Conservation (phyloP, 2,797 vertebrate genomes). For the Galago senegalensis region DNA sequence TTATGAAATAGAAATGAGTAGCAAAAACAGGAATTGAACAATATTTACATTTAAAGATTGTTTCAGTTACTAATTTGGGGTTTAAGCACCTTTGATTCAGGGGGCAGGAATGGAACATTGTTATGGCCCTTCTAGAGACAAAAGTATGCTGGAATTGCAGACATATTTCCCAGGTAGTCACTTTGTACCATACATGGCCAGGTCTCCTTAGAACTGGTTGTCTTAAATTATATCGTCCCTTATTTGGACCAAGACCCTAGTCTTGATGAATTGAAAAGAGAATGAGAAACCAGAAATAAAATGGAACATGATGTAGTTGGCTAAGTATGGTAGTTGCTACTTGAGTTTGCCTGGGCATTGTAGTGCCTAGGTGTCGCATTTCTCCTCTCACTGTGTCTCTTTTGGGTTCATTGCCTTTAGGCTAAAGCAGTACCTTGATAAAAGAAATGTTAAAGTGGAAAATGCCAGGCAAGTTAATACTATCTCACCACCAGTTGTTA, state of each 20-base stretch:
- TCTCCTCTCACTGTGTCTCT: not conserved
- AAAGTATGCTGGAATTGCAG: not conserved
- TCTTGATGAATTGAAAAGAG: constrained; percentile 18
- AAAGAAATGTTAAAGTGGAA: constrained; percentile 37
- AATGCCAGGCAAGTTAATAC: not conserved
- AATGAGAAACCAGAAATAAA: constrained; percentile 14
- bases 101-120: not conserved
- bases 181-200: not conserved
- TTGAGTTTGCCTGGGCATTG: not conserved
- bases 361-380: not conserved
- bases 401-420: not conserved
- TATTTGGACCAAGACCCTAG: not conserved
- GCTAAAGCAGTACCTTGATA: not conserved
- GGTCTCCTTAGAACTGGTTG: not conserved
- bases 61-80: not conserved
- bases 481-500: not conserved
- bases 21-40: not conserved
- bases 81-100: not conserved
- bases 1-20: constrained; percentile 17
- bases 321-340: not conserved
- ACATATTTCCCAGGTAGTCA: not conserved
- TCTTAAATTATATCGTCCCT: not conserved
- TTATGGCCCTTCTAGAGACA: not conserved
- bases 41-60: constrained; percentile 29
- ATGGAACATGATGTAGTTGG: not conserved